phyloP scores from a whole-genome alignment of 2,113 vertebrate species.

The Tautogolabrus adspersus region DNA sequence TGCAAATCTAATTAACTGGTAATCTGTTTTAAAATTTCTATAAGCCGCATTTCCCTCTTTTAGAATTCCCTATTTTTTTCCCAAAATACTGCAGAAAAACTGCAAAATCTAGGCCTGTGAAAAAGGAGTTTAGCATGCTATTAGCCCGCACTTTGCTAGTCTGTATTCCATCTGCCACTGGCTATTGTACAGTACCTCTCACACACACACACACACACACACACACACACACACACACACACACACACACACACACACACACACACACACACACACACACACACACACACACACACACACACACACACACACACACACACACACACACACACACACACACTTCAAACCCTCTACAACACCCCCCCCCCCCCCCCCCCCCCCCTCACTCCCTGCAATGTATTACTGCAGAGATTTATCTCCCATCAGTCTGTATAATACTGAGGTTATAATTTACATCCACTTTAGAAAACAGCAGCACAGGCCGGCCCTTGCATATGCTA shows the following conservation, averaged over 20 bases:
- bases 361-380: constrained; percentile 10
- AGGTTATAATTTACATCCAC: constrained; percentile 87
- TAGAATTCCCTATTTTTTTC: background rate
- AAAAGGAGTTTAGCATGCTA: constrained; percentile 68
- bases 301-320: constrained; percentile 44
- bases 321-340: constrained; percentile 37
- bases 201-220: constrained; percentile 52
- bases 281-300: constrained; percentile 41
- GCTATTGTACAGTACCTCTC: constrained; percentile 74
- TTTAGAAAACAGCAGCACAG: constrained; percentile 81
- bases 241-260: constrained; percentile 38
- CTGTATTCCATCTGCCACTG: constrained; percentile 76
- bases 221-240: constrained; percentile 37
- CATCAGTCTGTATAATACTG: constrained; percentile 82
- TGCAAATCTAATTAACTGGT: constrained; percentile 39
- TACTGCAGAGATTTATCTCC: constrained; percentile 85
- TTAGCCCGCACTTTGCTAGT: constrained; percentile 64
- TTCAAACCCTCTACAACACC: constrained; percentile 48
- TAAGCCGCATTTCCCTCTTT: background rate
- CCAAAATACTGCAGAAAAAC: background rate
- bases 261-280: constrained; percentile 51
- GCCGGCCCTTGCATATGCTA: constrained; percentile 80
- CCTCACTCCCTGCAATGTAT: constrained; percentile 75
- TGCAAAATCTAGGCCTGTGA: constrained; percentile 29
- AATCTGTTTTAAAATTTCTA: constrained; percentile 3